phyloP scores from a whole-genome alignment of 2,113 vertebrate species.

The Ctenodactylus gundi region DNA sequence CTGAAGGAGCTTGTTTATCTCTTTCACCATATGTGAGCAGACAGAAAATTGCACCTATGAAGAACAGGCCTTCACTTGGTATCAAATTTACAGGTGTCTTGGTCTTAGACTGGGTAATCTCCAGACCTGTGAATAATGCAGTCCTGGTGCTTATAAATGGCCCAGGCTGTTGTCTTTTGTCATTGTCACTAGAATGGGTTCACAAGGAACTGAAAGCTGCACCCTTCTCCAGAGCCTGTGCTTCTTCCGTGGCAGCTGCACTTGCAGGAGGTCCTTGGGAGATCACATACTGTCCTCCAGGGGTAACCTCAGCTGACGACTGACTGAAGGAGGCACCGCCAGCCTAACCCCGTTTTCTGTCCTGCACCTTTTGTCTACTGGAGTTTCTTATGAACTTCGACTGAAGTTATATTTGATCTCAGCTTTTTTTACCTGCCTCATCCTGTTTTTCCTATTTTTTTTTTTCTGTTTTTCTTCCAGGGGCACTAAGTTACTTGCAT shows the following conservation, averaged over 20 bases:
- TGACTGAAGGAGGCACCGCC: neutral
- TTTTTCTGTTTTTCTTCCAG: neutral
- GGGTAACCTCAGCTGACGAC: neutral
- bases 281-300: fast-evolving
- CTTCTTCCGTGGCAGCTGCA: neutral
- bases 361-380: too few relatives aligned
- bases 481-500: neutral
- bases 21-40: neutral
- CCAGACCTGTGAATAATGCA: neutral
- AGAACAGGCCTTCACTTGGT: neutral
- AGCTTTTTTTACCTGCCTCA: neutral
- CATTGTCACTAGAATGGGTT: neutral
- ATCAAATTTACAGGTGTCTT: neutral
- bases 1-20: neutral
- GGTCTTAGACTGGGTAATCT: neutral
- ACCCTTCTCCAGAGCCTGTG: neutral
- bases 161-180: neutral
- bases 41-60: neutral
- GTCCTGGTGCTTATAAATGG: neutral
- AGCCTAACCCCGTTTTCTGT: neutral
- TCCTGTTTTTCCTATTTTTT: neutral
- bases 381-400: neutral
- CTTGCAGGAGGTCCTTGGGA: neutral
- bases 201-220: neutral
- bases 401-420: neutral